Evolutionary conservation across 2,888 invertebrate species (phyloP), one percentile per base, ranked within the genome.

Genomic region (Drosophila longiperda): DNA sequence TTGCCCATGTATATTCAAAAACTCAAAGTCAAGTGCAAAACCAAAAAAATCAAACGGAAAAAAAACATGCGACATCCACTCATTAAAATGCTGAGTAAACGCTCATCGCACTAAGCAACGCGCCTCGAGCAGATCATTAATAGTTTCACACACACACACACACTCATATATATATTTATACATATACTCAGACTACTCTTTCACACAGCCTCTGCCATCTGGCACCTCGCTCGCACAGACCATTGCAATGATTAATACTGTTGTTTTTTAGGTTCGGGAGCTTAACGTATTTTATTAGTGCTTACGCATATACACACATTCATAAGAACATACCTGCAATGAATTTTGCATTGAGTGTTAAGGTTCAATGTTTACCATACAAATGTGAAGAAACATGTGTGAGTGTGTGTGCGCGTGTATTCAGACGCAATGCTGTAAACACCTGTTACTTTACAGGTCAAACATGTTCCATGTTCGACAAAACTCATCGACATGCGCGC

Each of bases 11-110:
- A 55, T 63, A 74, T 79, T 79, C 74, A 69, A 69, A 73, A 63
- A 68, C 69, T 74, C 77, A 82, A 82, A 82, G 82, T 82, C 85
- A 82, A 82, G 82, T 79, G 82, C 82, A 82, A 84, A 82, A 67
- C 40, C 23, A 55, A 36, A 49, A 48, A 34, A 34, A 42, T 54
- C 20, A 55, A n/a, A 26, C 34, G 15, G 29, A 40, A 64, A 68
- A 68, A 40, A 59, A 17, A 54, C 17, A 69, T 67, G 67, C 74
- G 71, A 74, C 82, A 82, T 77, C 71, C 45, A 53, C 77, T 87
- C 69, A 87, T 83, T 87, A 78, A 83, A 84, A 87, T 84, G 85
- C 85, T 75, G 82, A 73, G 66, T 65, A 64, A 75, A 75, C 65
- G 80, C 63, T 58, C 67, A 62, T 69, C 50, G 69, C 59, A 63